Percentiles rank a stretch among this genome's conserved stretches.
Conservation (phyloP, 1,140 invertebrate genomes). For the Trichonephila inaurata region DNA sequence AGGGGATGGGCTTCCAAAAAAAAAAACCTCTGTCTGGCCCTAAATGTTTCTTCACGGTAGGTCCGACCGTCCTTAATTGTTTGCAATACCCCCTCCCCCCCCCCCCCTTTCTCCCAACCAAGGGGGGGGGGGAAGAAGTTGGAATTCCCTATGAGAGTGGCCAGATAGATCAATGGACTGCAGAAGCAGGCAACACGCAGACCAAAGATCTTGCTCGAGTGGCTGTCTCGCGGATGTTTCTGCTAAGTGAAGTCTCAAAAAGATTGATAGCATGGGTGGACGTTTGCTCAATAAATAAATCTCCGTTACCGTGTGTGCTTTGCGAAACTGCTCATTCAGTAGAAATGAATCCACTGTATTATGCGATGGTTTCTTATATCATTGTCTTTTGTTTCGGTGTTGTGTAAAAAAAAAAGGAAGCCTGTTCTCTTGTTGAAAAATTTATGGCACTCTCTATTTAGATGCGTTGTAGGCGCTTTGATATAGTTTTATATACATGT, state of each 20-base stretch:
- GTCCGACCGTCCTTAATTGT: slow-evolving; percentile 37
- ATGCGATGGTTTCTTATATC: not conserved
- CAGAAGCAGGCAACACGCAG: not conserved
- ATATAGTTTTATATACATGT: not conserved
- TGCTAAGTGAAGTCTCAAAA: slow-evolving; percentile 44
- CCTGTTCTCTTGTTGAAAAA: not conserved
- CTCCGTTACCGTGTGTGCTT: slow-evolving; percentile 1
- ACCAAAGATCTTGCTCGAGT: not conserved
- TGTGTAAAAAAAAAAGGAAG: not conserved
- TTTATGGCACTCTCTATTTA: slow-evolving; percentile 10
- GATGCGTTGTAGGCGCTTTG: not conserved
- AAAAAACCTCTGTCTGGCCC: not conserved
- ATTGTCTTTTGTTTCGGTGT: slow-evolving; percentile 42
- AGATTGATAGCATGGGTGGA: slow-evolving; percentile 36
- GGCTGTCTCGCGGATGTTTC: not conserved
- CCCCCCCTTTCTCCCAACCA: not conserved
- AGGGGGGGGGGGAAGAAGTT: not conserved
- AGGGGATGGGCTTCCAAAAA: not conserved
- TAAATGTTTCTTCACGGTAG: slow-evolving; percentile 45
- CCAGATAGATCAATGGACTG: slow-evolving; percentile 30
- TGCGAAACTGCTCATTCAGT: slow-evolving; percentile 35
- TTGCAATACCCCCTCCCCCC: not conserved
- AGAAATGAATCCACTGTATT: slow-evolving; percentile 18
- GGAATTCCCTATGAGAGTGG: not conserved
- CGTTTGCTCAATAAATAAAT: slow-evolving; percentile 35